Evolutionary conservation across 2,797 vertebrate species (phyloP).

Genomic region (Mormyrus proboscirostris): DNA sequence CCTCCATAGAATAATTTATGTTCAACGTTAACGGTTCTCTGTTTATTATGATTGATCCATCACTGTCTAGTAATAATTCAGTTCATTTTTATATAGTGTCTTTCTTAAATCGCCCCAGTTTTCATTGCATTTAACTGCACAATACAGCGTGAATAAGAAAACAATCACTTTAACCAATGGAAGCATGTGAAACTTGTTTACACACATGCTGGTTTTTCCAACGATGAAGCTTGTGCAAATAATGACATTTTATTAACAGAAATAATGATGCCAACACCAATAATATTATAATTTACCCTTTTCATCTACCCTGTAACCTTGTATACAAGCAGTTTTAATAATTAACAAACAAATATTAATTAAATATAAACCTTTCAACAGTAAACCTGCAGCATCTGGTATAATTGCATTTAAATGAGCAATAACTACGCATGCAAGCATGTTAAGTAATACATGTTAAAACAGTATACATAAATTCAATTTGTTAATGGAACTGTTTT

Average conservation of each 20-base stretch:
- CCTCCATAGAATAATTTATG: not conserved
- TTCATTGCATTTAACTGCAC: not conserved
- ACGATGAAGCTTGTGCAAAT: not conserved
- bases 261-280: not conserved
- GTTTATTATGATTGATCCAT: not conserved
- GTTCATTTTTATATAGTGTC: not conserved
- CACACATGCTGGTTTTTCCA: not conserved
- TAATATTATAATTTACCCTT: not conserved
- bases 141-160: not conserved
- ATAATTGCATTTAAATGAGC: not conserved
- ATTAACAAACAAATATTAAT: not conserved
- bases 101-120: not conserved
- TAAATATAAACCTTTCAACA: not conserved
- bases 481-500: not conserved
- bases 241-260: not conserved
- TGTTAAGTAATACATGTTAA: not conserved
- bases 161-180: not conserved
- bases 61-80: not conserved
- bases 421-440: not conserved
- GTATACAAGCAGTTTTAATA: not conserved
- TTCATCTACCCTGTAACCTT: not conserved
- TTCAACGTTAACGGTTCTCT: not conserved
- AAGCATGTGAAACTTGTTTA: not conserved
- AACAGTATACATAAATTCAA: not conserved
- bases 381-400: not conserved